phyloP scores from a whole-genome alignment of 2,113 vertebrate genomes.

The Xenopus borealis region DNA sequence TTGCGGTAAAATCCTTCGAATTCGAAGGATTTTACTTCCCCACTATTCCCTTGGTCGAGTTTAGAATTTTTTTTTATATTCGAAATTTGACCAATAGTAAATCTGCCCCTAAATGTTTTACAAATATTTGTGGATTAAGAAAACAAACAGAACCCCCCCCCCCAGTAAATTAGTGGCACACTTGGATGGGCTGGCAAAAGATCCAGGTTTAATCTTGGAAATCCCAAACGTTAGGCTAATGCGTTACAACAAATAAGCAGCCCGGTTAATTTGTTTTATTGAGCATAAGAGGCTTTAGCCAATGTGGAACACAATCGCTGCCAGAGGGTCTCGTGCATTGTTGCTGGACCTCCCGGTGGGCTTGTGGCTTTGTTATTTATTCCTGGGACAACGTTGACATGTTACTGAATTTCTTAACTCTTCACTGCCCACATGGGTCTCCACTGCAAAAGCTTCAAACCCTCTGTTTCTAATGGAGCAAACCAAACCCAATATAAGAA shows the following conservation, averaged over 20 bases:
- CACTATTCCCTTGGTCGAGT: no score
- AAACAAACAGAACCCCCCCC: constrained; percentile 8
- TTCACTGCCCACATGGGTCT: not conserved
- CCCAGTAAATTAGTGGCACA: constrained; percentile 26
- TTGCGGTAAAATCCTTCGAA: no score
- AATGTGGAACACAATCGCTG: not conserved
- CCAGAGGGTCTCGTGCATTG: constrained; percentile 23
- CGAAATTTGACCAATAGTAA: no score
- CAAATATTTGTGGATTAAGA: constrained; percentile 29
- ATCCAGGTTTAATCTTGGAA: constrained; percentile 16
- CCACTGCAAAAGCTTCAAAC: no score
- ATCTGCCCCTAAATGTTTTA: constrained; percentile 32
- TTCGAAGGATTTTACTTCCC: no score
- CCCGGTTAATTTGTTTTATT: constrained; percentile 33
- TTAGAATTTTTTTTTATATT: no score
- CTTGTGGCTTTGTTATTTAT: constrained; percentile 22
- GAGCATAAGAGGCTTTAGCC: constrained; percentile 34
- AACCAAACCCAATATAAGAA: no score
- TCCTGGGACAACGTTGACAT: constrained; percentile 6
- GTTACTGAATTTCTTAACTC: constrained; percentile 6
- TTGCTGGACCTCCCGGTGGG: constrained; percentile 20
- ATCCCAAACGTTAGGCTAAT: constrained; percentile 36
- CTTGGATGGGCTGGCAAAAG: constrained; percentile 9
- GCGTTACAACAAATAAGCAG: constrained; percentile 27
- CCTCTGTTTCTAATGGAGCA: no score